Evolutionary conservation across 64 coral and sea anemone genomes (phyloP), one percentile per base, ranked within the genome.

Genomic region (Orbicella faveolata): DNA sequence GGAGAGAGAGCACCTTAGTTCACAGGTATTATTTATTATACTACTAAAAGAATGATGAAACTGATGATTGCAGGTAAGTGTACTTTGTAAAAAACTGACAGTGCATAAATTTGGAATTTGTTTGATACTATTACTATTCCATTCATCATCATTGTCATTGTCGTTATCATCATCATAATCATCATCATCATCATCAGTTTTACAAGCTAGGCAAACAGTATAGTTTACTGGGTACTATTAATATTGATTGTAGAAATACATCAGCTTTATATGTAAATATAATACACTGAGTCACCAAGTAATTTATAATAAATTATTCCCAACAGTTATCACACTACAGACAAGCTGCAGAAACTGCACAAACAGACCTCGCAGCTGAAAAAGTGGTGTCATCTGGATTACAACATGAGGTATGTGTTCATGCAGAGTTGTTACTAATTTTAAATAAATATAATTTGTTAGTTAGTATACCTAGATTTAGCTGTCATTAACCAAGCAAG

Each of bases 341-440:
- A 83, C 90, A 99, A 87, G 62, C 87, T 76, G 73, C 94, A 12
- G 97, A 99, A 48, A 89, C 88, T 70, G 94, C 94, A 3, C 91
- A 95, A 77, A 99, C 91, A 82, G 97, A 99, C 70, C 74, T 99
- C 9, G 97, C 97, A 75, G 97, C 94, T 36, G 97, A 99, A 54
- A 99, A 99, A 89, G 94, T 99, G 9, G 87, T 75, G 41, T 91
- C 94, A 44, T 88, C 63, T 14, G 83, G 88, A n/a, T 51, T 99
- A 63, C 94, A 96, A 53, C 92, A 99, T 54, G 97, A 99, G 94
- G 97, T 99, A 78, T 37, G 51, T 36, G 15, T 59, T 19, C 6
- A 20, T 19, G 1, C 2, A 13, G 18, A 78, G 37, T 73, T 53
- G 2, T 75, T 21, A 12, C 30, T 64, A 21, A 66, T 78, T 78